Percentiles rank a stretch among this genome's conserved stretches.
phyloP scores from a whole-genome alignment of 2,113 vertebrate species.

The Spilogale gracilis region DNA sequence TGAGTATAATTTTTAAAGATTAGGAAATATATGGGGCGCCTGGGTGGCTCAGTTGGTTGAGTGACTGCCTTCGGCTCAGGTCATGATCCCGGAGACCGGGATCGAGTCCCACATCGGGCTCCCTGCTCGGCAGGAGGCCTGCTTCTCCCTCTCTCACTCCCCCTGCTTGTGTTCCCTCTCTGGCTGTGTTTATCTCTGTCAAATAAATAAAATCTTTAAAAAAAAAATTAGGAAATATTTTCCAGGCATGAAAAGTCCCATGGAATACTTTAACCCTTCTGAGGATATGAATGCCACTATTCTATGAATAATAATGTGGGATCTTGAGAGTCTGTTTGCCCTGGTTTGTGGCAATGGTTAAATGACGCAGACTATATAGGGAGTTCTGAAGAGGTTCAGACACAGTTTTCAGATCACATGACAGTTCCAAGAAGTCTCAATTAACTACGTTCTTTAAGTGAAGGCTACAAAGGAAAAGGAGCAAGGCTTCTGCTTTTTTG shows the following conservation, averaged over 20 bases:
- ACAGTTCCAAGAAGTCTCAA: not conserved
- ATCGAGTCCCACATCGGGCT: too few relatives aligned
- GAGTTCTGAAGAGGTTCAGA: not conserved
- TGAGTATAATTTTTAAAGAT: not conserved
- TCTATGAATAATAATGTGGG: not conserved
- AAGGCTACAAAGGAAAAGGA: not conserved
- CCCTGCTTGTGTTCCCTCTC: too few relatives aligned
- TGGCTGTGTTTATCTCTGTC: too few relatives aligned
- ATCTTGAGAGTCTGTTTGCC: not conserved
- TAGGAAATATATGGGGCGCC: not conserved
- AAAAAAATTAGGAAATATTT: not conserved
- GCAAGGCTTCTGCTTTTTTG: not conserved
- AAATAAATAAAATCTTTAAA: too few relatives aligned
- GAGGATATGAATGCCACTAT: not conserved
- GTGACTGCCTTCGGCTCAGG: too few relatives aligned
- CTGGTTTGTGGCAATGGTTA: not conserved
- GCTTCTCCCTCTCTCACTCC: too few relatives aligned
- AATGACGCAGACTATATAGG: not conserved
- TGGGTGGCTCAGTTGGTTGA: too few relatives aligned
- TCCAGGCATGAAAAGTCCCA: not conserved
- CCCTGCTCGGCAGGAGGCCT: too few relatives aligned
- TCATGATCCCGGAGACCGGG: too few relatives aligned
- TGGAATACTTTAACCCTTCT: not conserved
- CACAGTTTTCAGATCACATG: not conserved
- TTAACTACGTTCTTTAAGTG: constrained; percentile 4